phyloP scores from a whole-genome alignment of 2,113 vertebrate species.

The Hystrix cristata region DNA sequence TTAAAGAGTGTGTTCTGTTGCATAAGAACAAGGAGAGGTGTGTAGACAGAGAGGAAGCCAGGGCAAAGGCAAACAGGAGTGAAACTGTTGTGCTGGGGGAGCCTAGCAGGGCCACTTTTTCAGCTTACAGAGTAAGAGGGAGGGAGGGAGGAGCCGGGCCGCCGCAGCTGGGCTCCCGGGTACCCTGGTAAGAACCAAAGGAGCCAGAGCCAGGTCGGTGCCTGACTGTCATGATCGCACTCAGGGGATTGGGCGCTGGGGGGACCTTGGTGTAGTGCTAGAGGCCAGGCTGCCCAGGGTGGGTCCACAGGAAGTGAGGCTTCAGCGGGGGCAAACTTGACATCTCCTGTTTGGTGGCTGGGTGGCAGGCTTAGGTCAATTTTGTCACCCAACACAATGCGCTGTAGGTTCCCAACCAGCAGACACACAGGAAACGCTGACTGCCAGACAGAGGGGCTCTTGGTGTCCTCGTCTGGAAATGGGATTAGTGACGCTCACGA shows the following conservation, averaged over 20 bases:
- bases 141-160: background rate
- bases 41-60: too few relatives aligned
- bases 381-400: background rate
- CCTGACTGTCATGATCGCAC: background rate
- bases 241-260: background rate
- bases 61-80: background rate
- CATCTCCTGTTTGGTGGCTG: background rate
- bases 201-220: accelerated
- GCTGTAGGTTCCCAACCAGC: accelerated
- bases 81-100: background rate
- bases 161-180: background rate
- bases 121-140: background rate
- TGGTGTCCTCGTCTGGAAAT: background rate
- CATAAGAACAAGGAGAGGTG: background rate
- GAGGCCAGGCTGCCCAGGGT: background rate
- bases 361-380: background rate
- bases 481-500: accelerated
- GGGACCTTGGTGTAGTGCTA: background rate
- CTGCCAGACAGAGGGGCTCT: background rate
- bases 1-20: too few relatives aligned
- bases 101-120: accelerated
- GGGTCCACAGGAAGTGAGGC: too few relatives aligned
- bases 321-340: accelerated
- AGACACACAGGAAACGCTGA: background rate
- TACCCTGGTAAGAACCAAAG: background rate